Evolutionary conservation across 1,140 invertebrate species (phyloP).

Genomic region (Drosophila lacteicornis): DNA sequence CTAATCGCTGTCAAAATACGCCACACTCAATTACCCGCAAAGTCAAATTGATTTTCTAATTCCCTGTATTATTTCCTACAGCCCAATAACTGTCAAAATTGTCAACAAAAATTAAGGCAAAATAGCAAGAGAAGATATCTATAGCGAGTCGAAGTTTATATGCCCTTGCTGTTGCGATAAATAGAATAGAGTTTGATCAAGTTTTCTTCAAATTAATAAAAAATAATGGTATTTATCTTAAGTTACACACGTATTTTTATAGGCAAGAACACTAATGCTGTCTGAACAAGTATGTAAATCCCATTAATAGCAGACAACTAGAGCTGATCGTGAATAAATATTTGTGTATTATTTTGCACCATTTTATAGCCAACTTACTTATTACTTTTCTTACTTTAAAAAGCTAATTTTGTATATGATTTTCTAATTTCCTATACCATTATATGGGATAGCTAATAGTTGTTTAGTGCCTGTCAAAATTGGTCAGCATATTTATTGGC

Average conservation of each 20-base stretch:
- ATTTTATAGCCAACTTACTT: neutral
- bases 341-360: neutral
- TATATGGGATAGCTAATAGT: conserved; percentile 8
- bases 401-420: neutral
- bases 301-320: neutral
- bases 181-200: neutral
- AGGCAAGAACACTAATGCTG: too few relatives aligned
- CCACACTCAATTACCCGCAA: conserved; percentile 44
- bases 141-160: conserved; percentile 4
- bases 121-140: conserved; percentile 2
- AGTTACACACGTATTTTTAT: too few relatives aligned
- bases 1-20: conserved; percentile 43
- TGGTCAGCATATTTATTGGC: conserved; percentile 33
- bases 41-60: conserved; percentile 50
- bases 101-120: conserved; percentile 9
- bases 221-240: neutral
- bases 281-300: neutral
- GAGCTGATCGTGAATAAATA: neutral
- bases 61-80: conserved; percentile 18
- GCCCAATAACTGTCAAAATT: conserved; percentile 35
- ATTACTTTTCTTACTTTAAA: neutral
- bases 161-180: neutral
- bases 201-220: neutral
- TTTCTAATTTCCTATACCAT: neutral
- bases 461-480: conserved; percentile 20